A percentile compares a stretch with the other conserved stretches of the same genome.
These are phyloP conservation scores for Haliclystus octoradiatus DNA, from an alignment of 30 jellyfish, hydroid and myxozoan genomes.

Conservation along the genomic window DNA sequence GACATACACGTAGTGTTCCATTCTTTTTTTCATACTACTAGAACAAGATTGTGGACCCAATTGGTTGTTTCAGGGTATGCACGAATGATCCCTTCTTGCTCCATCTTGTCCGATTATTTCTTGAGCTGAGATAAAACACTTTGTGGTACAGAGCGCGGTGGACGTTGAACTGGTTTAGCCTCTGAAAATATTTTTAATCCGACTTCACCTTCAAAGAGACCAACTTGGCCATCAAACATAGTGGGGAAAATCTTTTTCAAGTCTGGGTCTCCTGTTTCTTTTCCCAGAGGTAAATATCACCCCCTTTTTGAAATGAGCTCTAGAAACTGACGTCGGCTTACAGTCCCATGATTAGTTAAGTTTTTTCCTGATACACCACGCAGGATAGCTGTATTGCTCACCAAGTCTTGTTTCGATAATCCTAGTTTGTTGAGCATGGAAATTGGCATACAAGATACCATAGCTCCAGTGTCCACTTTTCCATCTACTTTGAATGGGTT, in stretches of 20 bases:
- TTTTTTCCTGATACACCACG: slow-evolving; percentile 22
- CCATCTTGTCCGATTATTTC: slow-evolving; percentile 28
- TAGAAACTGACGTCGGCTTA: slow-evolving; percentile 3
- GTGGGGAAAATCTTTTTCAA: slow-evolving; percentile 6
- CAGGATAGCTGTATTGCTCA: neutral
- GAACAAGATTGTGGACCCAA: slow-evolving; percentile 31
- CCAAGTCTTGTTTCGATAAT: neutral
- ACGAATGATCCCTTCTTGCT: slow-evolving; percentile 22
- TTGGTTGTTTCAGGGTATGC: slow-evolving; percentile 23
- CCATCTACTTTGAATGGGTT: too few relatives aligned
- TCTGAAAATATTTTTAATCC: slow-evolving; percentile 11
- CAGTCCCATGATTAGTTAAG: slow-evolving; percentile 1
- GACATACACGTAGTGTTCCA: slow-evolving; percentile 18
- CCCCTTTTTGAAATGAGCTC: slow-evolving; percentile 19
- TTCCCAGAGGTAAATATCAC: slow-evolving; percentile 14
- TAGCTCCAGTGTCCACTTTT: too few relatives aligned
- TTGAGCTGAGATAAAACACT: slow-evolving; percentile 1
- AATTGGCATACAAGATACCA: slow-evolving; percentile 23
- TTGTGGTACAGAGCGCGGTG: slow-evolving; percentile 19
- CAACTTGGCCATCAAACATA: slow-evolving; percentile 26
- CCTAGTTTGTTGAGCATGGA: neutral
- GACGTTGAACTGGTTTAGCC: slow-evolving; percentile 21
- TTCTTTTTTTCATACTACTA: slow-evolving; percentile 7
- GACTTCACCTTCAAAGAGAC: slow-evolving; percentile 21
- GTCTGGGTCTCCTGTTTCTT: slow-evolving; percentile 18